Base-by-base conservation (phyloP, 64 coral and sea anemone species). In the Montipora cactus region DNA sequence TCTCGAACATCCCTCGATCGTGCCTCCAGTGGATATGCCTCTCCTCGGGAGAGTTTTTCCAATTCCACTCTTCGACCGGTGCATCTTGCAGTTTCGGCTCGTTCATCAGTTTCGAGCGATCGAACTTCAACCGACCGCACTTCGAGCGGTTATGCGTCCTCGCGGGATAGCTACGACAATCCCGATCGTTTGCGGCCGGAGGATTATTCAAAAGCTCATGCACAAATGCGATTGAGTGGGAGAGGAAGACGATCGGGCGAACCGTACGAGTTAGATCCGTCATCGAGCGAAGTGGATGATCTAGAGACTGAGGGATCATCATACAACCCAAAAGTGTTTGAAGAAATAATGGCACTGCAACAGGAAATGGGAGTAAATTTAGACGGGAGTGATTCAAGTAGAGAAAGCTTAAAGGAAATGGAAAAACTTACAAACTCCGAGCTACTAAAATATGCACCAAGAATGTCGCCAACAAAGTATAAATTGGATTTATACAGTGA, bases 251-350 rank as follows among this genome's bases (percentile, higher is more conserved):
- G 78, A 46, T 73, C 88, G 16, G 84, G 79, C 16, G 96, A 98
- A 75, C 96, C 96, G 8, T 98, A 98, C 48, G 89, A 98, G 55
- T 98, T 90, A 81, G 96, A 98, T 85, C 92, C 83, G 4, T 85
- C 85, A 45, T 85, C 83, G 4, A 80, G 75, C 58, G 96, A 90
- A 7, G 92, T 93, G 50, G 93, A 95, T n/a, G 72, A 81, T 0
- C 70, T 77, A 19, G 96, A 98, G 11, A 95, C 89, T 4, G 93
- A 93, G 66, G 93, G 93, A 19, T 45, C 81, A n/a, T 75, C 92
- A 0, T 98, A 89, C 46, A 89, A 92, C 50, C 96, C 96, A 6
- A 92, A 98, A 75, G 91, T 87, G 73, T 94, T 84, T 37, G 96
- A 93, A 61, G 88, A 98, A 59, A 87, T 93, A 66, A 49, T 98